Evolutionary conservation across 1,140 invertebrate species (phyloP).

Genomic region (Diorhabda elongata): DNA sequence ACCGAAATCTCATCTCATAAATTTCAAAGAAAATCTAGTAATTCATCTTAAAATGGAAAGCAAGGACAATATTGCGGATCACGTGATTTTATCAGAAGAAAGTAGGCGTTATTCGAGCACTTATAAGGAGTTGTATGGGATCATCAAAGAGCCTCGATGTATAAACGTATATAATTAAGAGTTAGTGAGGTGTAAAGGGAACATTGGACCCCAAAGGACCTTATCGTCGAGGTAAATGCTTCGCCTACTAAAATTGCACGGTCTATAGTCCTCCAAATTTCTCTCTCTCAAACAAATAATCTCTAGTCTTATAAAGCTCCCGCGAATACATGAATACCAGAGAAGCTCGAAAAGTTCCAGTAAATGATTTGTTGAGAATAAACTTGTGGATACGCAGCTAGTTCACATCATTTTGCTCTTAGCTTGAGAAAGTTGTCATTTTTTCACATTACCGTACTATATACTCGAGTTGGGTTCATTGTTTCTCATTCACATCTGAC

Average conservation of each 20-base stretch:
- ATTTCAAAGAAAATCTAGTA: too few species aligned
- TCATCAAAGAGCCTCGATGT: slow-evolving; percentile 18
- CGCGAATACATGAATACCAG: too few species aligned
- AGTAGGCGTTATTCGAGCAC: slow-evolving; percentile 7
- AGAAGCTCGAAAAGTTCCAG: too few species aligned
- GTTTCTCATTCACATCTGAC: too few species aligned
- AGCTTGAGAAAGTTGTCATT: too few species aligned
- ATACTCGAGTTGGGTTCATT: too few species aligned
- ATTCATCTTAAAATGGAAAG: too few species aligned
- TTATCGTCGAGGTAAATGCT: slow-evolving; percentile 40
- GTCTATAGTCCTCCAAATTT: slow-evolving; percentile 19
- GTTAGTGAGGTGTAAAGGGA: slow-evolving; percentile 44
- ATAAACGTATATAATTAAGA: slow-evolving; percentile 43
- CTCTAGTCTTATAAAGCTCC: neutral
- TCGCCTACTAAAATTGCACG: slow-evolving; percentile 33
- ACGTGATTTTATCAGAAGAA: slow-evolving; percentile 11
- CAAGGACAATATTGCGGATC: neutral
- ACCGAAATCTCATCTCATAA: too few species aligned
- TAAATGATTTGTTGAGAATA: too few species aligned
- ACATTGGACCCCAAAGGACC: slow-evolving; percentile 36
- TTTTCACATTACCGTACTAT: too few species aligned
- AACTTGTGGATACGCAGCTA: too few species aligned
- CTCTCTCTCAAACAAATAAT: neutral
- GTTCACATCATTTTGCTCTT: too few species aligned
- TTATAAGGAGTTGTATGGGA: slow-evolving; percentile 3